Base-by-base conservation (phyloP, 2,113 vertebrate genomes). In the Apodemus speciosus region DNA sequence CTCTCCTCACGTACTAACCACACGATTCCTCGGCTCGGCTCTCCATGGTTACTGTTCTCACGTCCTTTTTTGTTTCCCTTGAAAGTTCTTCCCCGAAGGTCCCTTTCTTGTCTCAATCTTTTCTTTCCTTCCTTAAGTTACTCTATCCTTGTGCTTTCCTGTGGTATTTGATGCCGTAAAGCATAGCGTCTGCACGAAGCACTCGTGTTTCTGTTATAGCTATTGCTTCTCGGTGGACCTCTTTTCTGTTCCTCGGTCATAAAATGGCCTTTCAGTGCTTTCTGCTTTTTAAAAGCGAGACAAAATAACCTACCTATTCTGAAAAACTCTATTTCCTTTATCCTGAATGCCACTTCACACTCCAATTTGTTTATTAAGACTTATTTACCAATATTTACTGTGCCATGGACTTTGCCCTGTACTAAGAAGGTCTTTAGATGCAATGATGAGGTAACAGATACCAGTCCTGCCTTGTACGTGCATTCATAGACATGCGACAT, bases 161-260 rank as follows among this genome's bases (percentile, higher is more conserved):
- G 0, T 2, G 38, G 32, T 7, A 53, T 32, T 53, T 38, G 40
- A 20, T 20, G 25, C 3, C 14, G 0, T 64, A 4, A 35, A 1
- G 18, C 0, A 5, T 4, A n/a, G 8, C 0, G 0, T 51, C 46
- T 14, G 6, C 30, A 20, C 3, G 14, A 11, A 60, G 35, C 6
- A 40, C 56, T 81, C 18, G n/a, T n/a, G n/a, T n/a, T n/a, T n/a
- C n/a, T n/a, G n/a, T n/a, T n/a, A n/a, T n/a, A n/a, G 51, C 23
- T 58, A 14, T 15, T 5, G 30, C 27, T 66, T 90, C 56, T 72
- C 30, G 20, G 25, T 23, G n/a, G 21, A 30, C 9, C 13, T 73
- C 40, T 60, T 92, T 49, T 53, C n/a, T 46, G 9, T 32, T 51
- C 46, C 2, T 51, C 32, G 30, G 16, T 62, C 14, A 6, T 51